A percentile compares a stretch with the other conserved stretches of the same genome.
Conservation (phyloP, 2,113 vertebrate genomes). For the Psophia crepitans region DNA sequence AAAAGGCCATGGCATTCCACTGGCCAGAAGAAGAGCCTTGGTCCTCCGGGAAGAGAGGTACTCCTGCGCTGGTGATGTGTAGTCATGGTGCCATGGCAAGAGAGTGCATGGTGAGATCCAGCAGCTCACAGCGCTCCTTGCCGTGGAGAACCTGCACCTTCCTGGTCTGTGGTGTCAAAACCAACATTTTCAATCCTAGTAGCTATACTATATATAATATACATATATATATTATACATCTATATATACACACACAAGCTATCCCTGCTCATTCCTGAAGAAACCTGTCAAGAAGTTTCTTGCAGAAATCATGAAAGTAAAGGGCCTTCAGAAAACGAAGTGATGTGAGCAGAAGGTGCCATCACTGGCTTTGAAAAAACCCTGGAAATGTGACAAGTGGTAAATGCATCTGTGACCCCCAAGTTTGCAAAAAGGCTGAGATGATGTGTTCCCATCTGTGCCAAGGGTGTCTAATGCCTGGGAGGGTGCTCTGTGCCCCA, state of each 20-base stretch:
- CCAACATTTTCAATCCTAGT: background rate
- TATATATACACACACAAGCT: background rate
- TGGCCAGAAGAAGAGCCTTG: background rate
- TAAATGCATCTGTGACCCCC: background rate
- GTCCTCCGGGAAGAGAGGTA: background rate
- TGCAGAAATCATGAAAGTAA: background rate
- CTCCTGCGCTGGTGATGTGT: rapidly evolving
- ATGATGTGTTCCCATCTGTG: rapidly evolving
- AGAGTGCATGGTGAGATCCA: rapidly evolving
- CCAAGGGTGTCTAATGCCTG: background rate
- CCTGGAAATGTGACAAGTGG: rapidly evolving
- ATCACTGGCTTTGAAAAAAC: background rate
- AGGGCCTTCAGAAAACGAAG: background rate
- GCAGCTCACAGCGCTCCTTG: background rate
- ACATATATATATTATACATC: too few relatives aligned
- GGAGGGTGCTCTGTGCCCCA: background rate
- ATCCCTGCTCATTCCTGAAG: background rate
- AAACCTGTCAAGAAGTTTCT: background rate
- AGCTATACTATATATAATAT: background rate
- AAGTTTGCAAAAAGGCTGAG: background rate
- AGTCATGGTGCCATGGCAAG: background rate
- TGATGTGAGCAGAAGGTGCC: background rate
- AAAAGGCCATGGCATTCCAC: background rate
- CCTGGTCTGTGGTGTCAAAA: background rate
- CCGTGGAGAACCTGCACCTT: background rate